These are phyloP conservation scores for Portevinia maculata DNA, from an alignment of 2,888 invertebrate species.

Conservation along the genomic window DNA sequence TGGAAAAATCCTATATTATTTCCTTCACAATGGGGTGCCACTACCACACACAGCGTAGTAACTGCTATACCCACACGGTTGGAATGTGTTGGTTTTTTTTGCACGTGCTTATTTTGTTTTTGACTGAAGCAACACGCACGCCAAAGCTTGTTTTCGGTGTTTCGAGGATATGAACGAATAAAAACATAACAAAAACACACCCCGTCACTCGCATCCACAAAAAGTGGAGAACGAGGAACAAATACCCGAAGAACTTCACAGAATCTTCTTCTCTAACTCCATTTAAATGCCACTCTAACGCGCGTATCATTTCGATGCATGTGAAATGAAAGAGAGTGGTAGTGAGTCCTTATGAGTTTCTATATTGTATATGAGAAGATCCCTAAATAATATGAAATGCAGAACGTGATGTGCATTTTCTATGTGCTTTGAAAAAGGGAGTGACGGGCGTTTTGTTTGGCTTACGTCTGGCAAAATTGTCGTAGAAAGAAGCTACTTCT, in stretches of 20 bases:
- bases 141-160: conserved; percentile 64
- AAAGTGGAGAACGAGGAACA: neutral
- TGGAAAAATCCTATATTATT: conserved; percentile 70
- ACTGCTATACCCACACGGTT: conserved; percentile 6
- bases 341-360: conserved; percentile 42
- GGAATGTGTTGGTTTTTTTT: conserved; percentile 7
- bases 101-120: conserved; percentile 2
- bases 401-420: conserved; percentile 69
- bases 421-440: conserved; percentile 5
- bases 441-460: conserved; percentile 43
- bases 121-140: conserved; percentile 62
- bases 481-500: conserved; percentile 20
- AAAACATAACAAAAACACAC: conserved; percentile 40
- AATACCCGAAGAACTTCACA: conserved; percentile 37
- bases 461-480: conserved; percentile 36
- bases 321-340: conserved; percentile 11
- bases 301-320: conserved; percentile 22
- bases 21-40: conserved; percentile 65
- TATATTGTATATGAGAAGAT: conserved; percentile 53
- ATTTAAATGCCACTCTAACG: conserved; percentile 11
- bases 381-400: conserved; percentile 68
- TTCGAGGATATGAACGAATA: conserved; percentile 55
- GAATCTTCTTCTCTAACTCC: conserved; percentile 15
- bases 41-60: conserved; percentile 19
- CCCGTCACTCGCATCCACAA: neutral